Evolutionary conservation across 1,140 invertebrate species (phyloP), one percentile per base, ranked within the genome.

Genomic region (Drusus annulatus): DNA sequence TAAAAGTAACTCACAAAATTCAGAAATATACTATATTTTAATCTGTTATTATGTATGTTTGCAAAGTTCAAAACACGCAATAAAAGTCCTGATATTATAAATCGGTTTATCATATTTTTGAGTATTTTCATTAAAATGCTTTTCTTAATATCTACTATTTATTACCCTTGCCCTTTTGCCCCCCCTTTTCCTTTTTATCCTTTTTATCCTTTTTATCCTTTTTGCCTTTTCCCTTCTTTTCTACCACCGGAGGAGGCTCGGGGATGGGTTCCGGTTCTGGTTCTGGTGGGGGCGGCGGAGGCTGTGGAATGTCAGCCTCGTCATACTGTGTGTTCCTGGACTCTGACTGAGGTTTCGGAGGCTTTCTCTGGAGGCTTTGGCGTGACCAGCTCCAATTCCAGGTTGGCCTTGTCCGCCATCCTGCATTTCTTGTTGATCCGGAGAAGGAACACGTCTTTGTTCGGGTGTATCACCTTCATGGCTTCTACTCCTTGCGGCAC

Each of bases 321-420:
- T 87, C 85, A 52, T 85, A 87, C 79, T 88, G 87, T 6, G 85
- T 85, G 69, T 87, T 86, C n/a, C 84, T 79, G 3, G 86, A 86
- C 74, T 86, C 84, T 31, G 85, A 85, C 74, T 85, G 85, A 2
- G 85, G 85, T 15, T 84, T 83, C 1, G 86, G 86, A 76, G 87
- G 87, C n/a, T 85, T n/a, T 79, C n/a, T 85, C 85, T 0, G 85
- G 85, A 1, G 84, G 86, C 81, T 86, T 86, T 3, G 87, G 87
- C 0, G 87, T 88, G 51, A 86, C 85, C 63, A 88, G 69, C 68
- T 88, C 87, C 71, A 88, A 81, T 80, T 88, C 87, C 76, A 88
- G 81, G 63, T 87, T 87, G 28, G 85, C 81, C 75, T 87, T 88
- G 25, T 78, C 62, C 10, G 36, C 50, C 60, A 25, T 31, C 17